These are phyloP conservation scores for Haliclona indistincta DNA, from an alignment of 37 sponge, comb jelly and placozoan genomes.

Conservation along the genomic window DNA sequence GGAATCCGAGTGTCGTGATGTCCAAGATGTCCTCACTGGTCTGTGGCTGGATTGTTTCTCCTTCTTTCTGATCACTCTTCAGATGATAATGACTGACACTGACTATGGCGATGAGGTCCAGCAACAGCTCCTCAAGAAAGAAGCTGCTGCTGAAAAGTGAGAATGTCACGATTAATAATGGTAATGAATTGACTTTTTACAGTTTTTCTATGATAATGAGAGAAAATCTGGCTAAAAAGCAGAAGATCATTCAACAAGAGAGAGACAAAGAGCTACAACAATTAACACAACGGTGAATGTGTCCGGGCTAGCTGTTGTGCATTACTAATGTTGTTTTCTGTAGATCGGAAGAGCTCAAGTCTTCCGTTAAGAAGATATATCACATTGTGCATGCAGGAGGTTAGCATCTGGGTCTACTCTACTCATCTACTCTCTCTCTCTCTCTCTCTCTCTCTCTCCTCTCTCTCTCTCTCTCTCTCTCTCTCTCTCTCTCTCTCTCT, in stretches of 20 bases:
- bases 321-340: background rate
- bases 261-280: slow-evolving; percentile 24
- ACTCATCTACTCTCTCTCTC: too few relatives aligned
- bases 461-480: too few relatives aligned
- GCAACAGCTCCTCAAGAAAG: slow-evolving; percentile 12
- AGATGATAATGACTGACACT: slow-evolving; percentile 54
- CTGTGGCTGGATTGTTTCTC: slow-evolving; percentile 66
- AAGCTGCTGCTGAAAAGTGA: slow-evolving; percentile 24
- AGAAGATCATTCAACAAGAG: background rate
- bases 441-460: too few relatives aligned
- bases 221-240: slow-evolving; percentile 29
- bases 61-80: slow-evolving; percentile 72
- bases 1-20: background rate
- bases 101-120: slow-evolving; percentile 28
- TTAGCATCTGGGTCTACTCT: too few relatives aligned
- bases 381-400: too few relatives aligned
- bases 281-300: slow-evolving; percentile 45
- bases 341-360: too few relatives aligned
- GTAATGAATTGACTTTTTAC: background rate
- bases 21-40: slow-evolving; percentile 7
- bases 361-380: too few relatives aligned
- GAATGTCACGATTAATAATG: background rate
- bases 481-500: too few relatives aligned
- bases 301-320: background rate
- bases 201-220: slow-evolving; percentile 58